Base-by-base conservation (phyloP, 2,888 invertebrate species). In the Lycaena phlaeas region DNA sequence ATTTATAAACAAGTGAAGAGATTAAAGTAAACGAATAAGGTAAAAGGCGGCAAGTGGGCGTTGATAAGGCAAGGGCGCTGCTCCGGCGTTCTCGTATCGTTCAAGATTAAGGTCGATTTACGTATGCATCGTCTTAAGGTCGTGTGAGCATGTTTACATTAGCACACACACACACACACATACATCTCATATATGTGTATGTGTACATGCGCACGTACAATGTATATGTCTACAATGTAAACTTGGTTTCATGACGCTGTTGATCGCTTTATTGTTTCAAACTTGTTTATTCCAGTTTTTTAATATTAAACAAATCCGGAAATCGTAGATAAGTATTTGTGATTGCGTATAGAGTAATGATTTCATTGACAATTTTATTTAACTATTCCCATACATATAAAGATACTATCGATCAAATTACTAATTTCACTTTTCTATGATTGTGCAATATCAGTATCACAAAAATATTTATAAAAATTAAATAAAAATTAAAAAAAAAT, bases 41-140 rank as follows among this genome's bases (percentile, higher is more conserved):
- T 38, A 46, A 41, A 44, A n/a, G 36, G 61, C 68, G 68, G 70
- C 67, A 66, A 67, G 65, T 65, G 62, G 44, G 34, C 41, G 22
- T 22, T 49, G 73, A 77, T 73, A 78, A 73, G 59, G 59, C 59
- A 64, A 61, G 68, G 66, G 63, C 71, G 59, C 63, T 59, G 65
- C 57, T 59, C 64, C 52, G 51, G 38, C 48, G 44, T 48, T 47
- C 48, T 34, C 62, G 65, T 77, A 81, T 79, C 81, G 79, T 81
- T 82, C 82, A 82, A 82, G 82, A 78, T 69, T 76, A 79, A 81
- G 82, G 82, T 74, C 79, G 57, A 55, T 52, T 9, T 64, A 64
- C 49, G 34, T 41, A 40, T 34, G 43, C 37, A 43, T 27, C 57
- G 50, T 51, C 53, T 50, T 57, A 51, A 57, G 52, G 56, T 57